phyloP scores from a whole-genome alignment of 2,113 vertebrate genomes.

The Hystrix brachyura region DNA sequence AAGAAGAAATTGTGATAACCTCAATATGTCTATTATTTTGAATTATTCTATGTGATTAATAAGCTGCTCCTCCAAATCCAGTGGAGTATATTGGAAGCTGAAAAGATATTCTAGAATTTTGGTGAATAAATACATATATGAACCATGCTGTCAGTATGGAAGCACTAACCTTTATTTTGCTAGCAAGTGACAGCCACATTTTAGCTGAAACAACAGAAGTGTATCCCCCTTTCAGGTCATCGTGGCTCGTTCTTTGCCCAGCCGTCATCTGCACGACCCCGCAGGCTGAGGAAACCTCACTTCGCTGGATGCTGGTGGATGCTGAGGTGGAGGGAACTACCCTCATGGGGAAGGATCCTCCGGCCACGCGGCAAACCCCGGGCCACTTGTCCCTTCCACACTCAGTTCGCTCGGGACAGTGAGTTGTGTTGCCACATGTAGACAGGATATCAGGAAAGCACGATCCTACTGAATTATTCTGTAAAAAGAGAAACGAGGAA shows the following conservation, averaged over 20 bases:
- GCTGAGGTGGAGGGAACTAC: background rate
- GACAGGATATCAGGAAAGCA: background rate
- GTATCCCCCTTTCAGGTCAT: background rate
- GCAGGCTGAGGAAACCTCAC: background rate
- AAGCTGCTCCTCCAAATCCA: background rate
- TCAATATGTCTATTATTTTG: background rate
- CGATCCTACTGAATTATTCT: background rate
- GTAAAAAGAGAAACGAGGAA: background rate
- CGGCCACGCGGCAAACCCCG: rapidly evolving
- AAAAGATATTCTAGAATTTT: background rate
- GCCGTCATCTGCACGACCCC: background rate
- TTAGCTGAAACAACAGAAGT: background rate
- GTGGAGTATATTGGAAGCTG: background rate
- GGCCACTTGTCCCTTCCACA: rapidly evolving
- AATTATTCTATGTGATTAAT: conserved; percentile 7
- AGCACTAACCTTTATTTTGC: background rate
- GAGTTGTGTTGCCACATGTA: rapidly evolving
- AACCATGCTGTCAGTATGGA: background rate
- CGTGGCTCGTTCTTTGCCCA: background rate
- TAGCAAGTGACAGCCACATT: background rate
- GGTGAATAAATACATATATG: background rate
- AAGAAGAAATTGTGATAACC: conserved; percentile 2
- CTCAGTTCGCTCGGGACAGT: background rate
- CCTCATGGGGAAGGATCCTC: rapidly evolving
- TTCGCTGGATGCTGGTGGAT: background rate